These are phyloP conservation scores for Synanthedon myopaeformis DNA, from an alignment of 2,888 invertebrate species.

Conservation along the genomic window DNA sequence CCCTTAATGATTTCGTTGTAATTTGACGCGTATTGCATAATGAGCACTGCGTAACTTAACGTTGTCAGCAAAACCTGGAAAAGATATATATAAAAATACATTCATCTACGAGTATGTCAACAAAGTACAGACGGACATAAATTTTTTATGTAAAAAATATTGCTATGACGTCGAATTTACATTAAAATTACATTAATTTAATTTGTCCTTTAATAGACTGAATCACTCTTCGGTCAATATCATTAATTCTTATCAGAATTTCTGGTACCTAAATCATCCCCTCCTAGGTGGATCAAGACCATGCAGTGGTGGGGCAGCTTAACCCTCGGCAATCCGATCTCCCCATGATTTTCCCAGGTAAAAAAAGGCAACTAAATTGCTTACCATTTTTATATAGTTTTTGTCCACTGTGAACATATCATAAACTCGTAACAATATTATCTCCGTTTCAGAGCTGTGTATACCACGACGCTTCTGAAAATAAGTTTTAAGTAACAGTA, in stretches of 20 bases:
- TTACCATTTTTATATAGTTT: background rate
- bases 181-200: background rate
- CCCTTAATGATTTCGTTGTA: background rate
- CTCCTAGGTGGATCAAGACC: too few relatives aligned
- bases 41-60: background rate
- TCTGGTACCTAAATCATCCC: background rate
- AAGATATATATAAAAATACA: background rate
- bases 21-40: background rate
- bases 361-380: too few relatives aligned
- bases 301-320: too few relatives aligned
- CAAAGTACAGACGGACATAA: background rate
- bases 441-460: background rate
- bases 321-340: too few relatives aligned
- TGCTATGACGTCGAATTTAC: background rate
- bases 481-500: background rate
- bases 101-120: too few relatives aligned
- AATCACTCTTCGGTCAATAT: too few relatives aligned
- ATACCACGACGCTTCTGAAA: background rate
- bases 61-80: background rate
- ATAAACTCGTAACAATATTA: background rate
- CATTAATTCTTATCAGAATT: background rate
- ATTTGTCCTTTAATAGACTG: too few relatives aligned
- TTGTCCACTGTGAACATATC: background rate
- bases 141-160: background rate
- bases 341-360: too few relatives aligned